Evolutionary conservation across 2,888 invertebrate species (phyloP), one percentile per base, ranked within the genome.

Genomic region (Emesis russula): DNA sequence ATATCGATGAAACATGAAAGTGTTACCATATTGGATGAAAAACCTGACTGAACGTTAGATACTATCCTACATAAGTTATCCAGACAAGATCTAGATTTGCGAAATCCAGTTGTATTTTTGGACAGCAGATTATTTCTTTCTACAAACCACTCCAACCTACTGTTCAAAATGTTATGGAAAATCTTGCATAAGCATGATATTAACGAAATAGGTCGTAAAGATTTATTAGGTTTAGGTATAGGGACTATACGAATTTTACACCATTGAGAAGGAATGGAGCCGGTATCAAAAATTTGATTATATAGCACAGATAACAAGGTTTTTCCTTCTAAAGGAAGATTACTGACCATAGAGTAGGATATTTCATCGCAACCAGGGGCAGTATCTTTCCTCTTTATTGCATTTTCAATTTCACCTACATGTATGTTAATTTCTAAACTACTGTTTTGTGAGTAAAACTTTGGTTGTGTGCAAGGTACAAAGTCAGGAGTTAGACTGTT

Each of bases 1-100:
- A 95, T 89, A 75, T 95, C 95, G 25, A 95, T 36, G 83, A 95
- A 95, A 79, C 93, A 95, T 0, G 70, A 93, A 0, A 92, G n/a
- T 0, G 94, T 95, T 5, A 68, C 0, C 2, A 41, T 3, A 53
- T 86, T 82, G 15, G 90, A 82, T 4, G 86, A 76, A 74, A 94
- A 93, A 1, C 94, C 95, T 36, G 41, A 44, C 68, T 89, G 86
- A 25, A 93, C 83, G 38, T 41, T 15, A 44, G 85, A 53, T 1
- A 87, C 77, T 68, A 93, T 15, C 3, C 77, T 41, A 0, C 75
- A 38, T 13, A 90, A 18, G 80, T 66, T 88, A 75, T 91, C 90
- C 15, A 87, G 74, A 63, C 89, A 89, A 5, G 91, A 92, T 15
- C 79, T 58, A 0, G 77, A 36, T 80, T 81, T 87, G 15, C 93